phyloP scores from a whole-genome alignment of 2,113 vertebrate genomes.

The Canis aureus region DNA sequence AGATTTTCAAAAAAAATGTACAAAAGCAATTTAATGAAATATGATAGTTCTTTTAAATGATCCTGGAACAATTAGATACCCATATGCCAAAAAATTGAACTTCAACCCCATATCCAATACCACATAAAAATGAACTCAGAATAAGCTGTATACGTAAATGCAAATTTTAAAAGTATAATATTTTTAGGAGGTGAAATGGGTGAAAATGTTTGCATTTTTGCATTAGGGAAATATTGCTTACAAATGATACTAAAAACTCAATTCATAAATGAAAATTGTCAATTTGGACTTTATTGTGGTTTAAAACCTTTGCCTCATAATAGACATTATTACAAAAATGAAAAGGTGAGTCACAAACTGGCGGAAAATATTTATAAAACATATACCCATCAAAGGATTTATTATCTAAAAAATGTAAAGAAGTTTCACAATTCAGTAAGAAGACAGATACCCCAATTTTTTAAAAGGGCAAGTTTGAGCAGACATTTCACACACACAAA shows the following conservation, averaged over 20 bases:
- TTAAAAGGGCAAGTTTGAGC: neutral
- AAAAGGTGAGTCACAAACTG: neutral
- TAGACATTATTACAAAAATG: neutral
- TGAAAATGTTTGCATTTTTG: neutral
- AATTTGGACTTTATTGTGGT: constrained; percentile 10
- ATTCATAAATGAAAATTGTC: neutral
- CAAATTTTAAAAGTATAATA: neutral
- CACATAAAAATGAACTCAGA: neutral
- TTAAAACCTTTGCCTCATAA: neutral
- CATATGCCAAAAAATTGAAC: neutral
- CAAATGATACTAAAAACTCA: neutral
- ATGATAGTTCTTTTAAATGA: neutral
- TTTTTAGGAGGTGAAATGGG: neutral
- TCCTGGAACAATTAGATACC: neutral
- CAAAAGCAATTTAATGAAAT: neutral
- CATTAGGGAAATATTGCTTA: neutral
- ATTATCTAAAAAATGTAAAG: neutral
- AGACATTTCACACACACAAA: neutral
- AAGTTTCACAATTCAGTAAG: neutral
- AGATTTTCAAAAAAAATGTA: neutral
- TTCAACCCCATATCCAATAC: neutral
- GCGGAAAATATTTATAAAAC: constrained; percentile 4
- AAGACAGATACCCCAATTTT: neutral
- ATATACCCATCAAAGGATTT: neutral
- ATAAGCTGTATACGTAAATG: neutral